Evolutionary conservation across 1,140 invertebrate genomes (phyloP), one percentile per base, ranked within the genome.

Genomic region (Pentalonia nigronervosa): DNA sequence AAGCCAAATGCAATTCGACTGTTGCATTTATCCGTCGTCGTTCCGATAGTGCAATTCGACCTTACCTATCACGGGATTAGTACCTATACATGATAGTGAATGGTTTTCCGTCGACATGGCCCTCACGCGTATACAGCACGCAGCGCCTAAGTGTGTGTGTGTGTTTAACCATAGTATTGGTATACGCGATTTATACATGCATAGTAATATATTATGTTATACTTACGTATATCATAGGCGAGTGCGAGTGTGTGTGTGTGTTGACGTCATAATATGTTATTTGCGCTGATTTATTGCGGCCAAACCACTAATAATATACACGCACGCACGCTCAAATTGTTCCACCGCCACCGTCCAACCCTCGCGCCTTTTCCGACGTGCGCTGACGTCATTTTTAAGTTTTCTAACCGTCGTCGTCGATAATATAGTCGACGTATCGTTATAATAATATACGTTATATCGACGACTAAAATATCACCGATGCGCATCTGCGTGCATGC

Each of bases 211-310:
- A 41, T 76, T 41, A 83, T 36, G 21, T 83, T 83, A 36, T 83
- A 83, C 21, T 36, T 83, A 36, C 81, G 36, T 83, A 7, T 83
- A 36, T 8, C 34, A 83, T 23, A 83, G 34, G 23, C 36, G 36
- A 41, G 23, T 36, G n/a, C n/a, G n/a, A n/a, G n/a, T n/a, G n/a
- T n/a, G n/a, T n/a, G n/a, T n/a, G 34, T 81, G 7, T 3, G 7
- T 84, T 41, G 21, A 84, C 36, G 83, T 84, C 83, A 84, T 84
- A 41, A 83, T 83, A 83, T 17, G 81, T 83, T 36, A 45, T 86
- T 86, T 30, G 23, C 84, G 41, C 23, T 47, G 84, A 86, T 86
- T 86, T 86, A 86, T 86, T n/a, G 30, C 25, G 84, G 8, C 23
- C 25, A 9, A 41, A 86, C 41, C 60, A 17, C 60, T 76, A 76